These are phyloP conservation scores for Pollenia labialis DNA, from an alignment of 2,888 invertebrate species.

Conservation along the genomic window DNA sequence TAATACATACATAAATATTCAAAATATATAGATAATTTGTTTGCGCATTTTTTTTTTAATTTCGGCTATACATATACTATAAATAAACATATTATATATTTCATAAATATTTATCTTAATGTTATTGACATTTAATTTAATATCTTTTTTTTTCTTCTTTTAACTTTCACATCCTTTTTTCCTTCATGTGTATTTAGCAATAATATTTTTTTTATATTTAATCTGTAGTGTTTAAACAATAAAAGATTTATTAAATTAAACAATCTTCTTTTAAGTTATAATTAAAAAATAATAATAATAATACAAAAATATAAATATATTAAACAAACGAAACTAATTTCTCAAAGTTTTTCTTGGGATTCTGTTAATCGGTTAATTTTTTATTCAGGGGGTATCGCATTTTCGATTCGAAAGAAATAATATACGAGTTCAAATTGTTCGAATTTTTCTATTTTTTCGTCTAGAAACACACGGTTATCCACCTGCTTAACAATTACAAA, in stretches of 20 bases:
- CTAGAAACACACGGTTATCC: too few species aligned
- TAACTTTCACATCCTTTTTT: not conserved
- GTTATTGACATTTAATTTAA: constrained; percentile 22
- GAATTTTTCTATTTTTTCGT: too few species aligned
- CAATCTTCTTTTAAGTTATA: constrained; percentile 63
- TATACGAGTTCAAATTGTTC: too few species aligned
- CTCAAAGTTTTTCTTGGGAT: too few species aligned
- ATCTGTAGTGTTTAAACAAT: constrained; percentile 46
- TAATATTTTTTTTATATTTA: constrained; percentile 55
- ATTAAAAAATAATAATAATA: constrained; percentile 38
- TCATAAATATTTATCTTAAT: constrained; percentile 61
- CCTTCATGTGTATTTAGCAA: constrained; percentile 43
- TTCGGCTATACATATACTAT: constrained; percentile 42
- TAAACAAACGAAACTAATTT: not conserved
- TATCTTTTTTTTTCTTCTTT: not conserved
- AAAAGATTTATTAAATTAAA: constrained; percentile 56
- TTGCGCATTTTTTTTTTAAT: constrained; percentile 16
- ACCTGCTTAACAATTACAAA: too few species aligned
- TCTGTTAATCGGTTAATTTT: not conserved
- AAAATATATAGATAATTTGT: constrained; percentile 10
- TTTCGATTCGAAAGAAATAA: too few species aligned
- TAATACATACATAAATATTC: not conserved
- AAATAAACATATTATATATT: not conserved
- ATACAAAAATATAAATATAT: constrained; percentile 25
- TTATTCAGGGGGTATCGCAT: too few species aligned